These are phyloP conservation scores for Simalia tracyae DNA, from an alignment of 2,797 vertebrate species.

Conservation along the genomic window DNA sequence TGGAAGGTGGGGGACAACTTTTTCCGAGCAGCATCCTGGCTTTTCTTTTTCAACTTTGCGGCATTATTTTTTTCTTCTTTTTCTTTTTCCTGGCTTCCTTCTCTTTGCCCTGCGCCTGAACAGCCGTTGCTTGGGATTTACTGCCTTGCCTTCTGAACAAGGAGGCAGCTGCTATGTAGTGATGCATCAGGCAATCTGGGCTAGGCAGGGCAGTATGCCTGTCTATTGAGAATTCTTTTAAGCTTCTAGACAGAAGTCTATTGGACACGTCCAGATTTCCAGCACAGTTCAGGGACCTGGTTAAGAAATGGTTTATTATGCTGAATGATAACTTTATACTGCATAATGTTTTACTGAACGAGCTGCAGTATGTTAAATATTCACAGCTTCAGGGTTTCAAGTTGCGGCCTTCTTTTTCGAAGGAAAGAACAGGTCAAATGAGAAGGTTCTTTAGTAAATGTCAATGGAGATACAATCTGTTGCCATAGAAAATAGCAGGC, in stretches of 20 bases:
- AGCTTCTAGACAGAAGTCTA: slow-evolving; percentile 33
- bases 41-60: slow-evolving; percentile 54
- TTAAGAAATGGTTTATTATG: slow-evolving; percentile 38
- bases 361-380: background rate
- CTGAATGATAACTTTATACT: background rate
- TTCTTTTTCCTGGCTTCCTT: slow-evolving; percentile 53
- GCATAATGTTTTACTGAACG: background rate
- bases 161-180: slow-evolving; percentile 62
- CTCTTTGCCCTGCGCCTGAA: slow-evolving; percentile 32
- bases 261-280: slow-evolving; percentile 10
- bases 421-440: background rate
- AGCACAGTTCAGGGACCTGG: slow-evolving; percentile 8
- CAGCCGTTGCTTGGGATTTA: slow-evolving; percentile 62
- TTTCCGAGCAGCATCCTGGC: slow-evolving; percentile 57
- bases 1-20: slow-evolving; percentile 47
- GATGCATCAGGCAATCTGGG: slow-evolving; percentile 54
- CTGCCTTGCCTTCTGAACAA: slow-evolving; percentile 49
- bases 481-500: background rate
- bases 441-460: background rate
- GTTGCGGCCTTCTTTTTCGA: background rate
- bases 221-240: slow-evolving; percentile 14
- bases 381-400: background rate
- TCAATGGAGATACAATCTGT: background rate
- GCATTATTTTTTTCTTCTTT: slow-evolving; percentile 28
- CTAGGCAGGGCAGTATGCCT: slow-evolving; percentile 50